Evolutionary conservation across 37 sponge, comb jelly and placozoan species (phyloP), one percentile per base, ranked within the genome.

Genomic region (Chondrosia reniformis): DNA sequence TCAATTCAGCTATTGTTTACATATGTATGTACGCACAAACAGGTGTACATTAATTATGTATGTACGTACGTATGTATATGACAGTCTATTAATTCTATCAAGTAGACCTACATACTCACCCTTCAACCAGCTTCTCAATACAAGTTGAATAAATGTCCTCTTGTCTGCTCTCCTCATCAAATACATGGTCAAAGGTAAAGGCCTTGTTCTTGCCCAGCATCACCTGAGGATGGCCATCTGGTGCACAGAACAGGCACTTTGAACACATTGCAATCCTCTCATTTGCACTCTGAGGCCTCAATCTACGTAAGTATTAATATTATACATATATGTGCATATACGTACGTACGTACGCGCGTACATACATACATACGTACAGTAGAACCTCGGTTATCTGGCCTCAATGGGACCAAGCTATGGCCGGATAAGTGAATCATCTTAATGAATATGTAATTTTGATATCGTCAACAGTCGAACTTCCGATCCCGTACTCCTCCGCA

Each of bases 181-280:
- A 97, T 45, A 97, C 97, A 83, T 81, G 79, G 77, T 97, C 97
- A 76, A 90, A 97, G 13, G 97, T 97, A 81, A 97, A 97, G 30
- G 94, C 97, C 39, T 92, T 91, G 72, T 97, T 92, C 44, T 91
- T 89, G 7, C 97, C 97, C 21, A 97, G 85, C 3, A 97, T 81
- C 41, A 97, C 81, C 79, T 97, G 97, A 12, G 92, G 92, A 45
- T 81, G 67, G 17, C n/a, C 61, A 37, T 79, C 94, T 9, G 97
- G 92, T 0, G 86, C 86, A 49, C 83, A 86, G 55, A 76, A 87
- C 0, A 92, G 91, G 74, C 94, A 91, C 69, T 90, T 78, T 28
- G 88, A 75, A 67, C 94, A 97, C 92, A 91, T 85, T 74, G 93
- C 97, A 52, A 93, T 90, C 65, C 79, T 82, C 76, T 97, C 97